Percentiles rank a stretch among this genome's conserved stretches.
Conservation (phyloP, 2,888 invertebrate genomes). For the Eumacrocentrus americanus region DNA sequence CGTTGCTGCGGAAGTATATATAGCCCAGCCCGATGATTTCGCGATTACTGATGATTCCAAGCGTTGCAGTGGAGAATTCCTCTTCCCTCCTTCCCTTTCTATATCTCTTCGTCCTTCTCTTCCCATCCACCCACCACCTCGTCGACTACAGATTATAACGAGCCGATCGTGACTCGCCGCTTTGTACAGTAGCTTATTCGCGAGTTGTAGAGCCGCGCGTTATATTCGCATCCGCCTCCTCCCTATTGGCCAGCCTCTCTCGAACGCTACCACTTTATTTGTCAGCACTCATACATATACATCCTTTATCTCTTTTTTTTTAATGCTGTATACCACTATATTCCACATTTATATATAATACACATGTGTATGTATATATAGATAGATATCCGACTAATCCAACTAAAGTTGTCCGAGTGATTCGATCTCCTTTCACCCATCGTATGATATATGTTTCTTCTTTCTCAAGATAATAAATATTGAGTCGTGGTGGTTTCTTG, state of each 20-base stretch:
- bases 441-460: too few species aligned
- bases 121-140: constrained; percentile 8
- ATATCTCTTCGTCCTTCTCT: background rate
- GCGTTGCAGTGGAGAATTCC: constrained; percentile 5
- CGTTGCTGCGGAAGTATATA: constrained; percentile 28
- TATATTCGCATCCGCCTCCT: constrained; percentile 2
- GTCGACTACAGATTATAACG: constrained; percentile 43
- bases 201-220: constrained; percentile 37
- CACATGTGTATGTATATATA: too few species aligned
- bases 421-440: too few species aligned
- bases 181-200: constrained; percentile 54
- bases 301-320: too few species aligned
- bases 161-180: constrained; percentile 58
- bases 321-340: too few species aligned
- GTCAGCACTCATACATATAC: too few species aligned
- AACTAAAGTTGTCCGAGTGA: too few species aligned
- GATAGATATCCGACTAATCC: too few species aligned
- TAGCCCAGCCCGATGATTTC: constrained; percentile 19
- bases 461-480: too few species aligned
- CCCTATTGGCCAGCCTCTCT: constrained; percentile 7
- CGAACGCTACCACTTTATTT: constrained; percentile 2
- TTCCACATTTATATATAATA: too few species aligned
- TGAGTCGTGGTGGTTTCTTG: too few species aligned
- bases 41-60: constrained; percentile 19
- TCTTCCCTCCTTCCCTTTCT: constrained; percentile 34